Evolutionary conservation across 2,797 vertebrate species (phyloP), one percentile per base, ranked within the genome.

Genomic region (Ptychadena robeensis): DNA sequence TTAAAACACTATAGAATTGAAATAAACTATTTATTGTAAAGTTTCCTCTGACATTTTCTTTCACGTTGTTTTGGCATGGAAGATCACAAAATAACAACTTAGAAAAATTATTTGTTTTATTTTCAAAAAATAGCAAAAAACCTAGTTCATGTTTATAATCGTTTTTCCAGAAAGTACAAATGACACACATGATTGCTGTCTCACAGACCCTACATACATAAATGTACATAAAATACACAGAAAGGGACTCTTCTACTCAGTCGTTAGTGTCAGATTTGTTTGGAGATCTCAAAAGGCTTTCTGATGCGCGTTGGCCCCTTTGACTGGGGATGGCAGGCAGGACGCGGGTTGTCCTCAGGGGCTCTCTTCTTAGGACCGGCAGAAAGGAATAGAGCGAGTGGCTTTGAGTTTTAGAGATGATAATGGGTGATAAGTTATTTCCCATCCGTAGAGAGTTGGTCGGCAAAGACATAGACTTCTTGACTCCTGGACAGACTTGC

Each of bases 261-360:
- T 90, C 85, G 86, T 79, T 84, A 59, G 72, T 27, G 0, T 82
- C 57, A 85, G 73, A 12, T 59, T 88, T 85, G 68, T 10, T 73
- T 38, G 83, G 28, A 4, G 75, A 22, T 78, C 68, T 87, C 12
- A 81, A 79, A 78, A 81, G 32, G 3, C 86, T 82, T 71, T 87
- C 86, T 37, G 68, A 15, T 40, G 82, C 82, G 69, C 83, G 88
- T 34, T 87, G 86, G 86, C 91, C 93, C 85, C 91, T 93, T 81
- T 93, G 94, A n/a, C 93, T 93, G 78, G 93, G 93, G 63, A 96
- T 96, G 28, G 95, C 94, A 68, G 95, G 96, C 59, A 96, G 92
- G 63, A 95, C 93, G 80, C 88, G 85, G 48, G 88, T 94, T 83
- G 92, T 88, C 82, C 93, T 87, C 28, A 94, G 89, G 66, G 91